A percentile compares a stretch with the other conserved stretches of the same genome.
phyloP scores from a whole-genome alignment of 2,888 invertebrate genomes.

The Colletes collaris region DNA sequence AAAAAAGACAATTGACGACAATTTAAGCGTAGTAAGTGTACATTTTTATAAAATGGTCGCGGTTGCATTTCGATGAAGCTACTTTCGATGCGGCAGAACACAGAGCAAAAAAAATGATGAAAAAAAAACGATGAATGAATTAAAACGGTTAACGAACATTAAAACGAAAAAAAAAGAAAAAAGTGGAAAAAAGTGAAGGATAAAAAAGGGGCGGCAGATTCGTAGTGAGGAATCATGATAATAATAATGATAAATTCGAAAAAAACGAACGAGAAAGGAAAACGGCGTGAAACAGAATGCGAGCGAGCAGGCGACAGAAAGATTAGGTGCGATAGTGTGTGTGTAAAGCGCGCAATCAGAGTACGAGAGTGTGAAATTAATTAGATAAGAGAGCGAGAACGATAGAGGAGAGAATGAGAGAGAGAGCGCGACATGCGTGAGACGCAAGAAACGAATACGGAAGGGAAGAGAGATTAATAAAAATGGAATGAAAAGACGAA shows the following conservation, averaged over 20 bases:
- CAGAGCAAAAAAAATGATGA: conserved; percentile 2
- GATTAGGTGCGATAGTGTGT: conserved; percentile 31
- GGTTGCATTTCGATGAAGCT: conserved; percentile 77
- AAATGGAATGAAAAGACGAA: conserved; percentile 63
- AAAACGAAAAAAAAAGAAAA: conserved; percentile 2
- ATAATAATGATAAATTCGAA: conserved; percentile 65
- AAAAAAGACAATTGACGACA: conserved; percentile 53
- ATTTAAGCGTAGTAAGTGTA: conserved; percentile 79
- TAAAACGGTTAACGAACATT: neutral
- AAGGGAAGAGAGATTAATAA: conserved; percentile 14
- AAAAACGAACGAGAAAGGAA: conserved; percentile 55
- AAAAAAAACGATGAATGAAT: conserved; percentile 7
- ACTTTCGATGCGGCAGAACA: conserved; percentile 71
- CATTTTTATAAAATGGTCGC: conserved; percentile 80
- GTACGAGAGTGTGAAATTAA: conserved; percentile 39
- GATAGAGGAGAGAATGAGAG: conserved; percentile 39
- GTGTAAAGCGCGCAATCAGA: conserved; percentile 43
- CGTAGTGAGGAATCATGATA: conserved; percentile 64
- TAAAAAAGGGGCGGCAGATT: conserved; percentile 61
- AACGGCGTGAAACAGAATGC: conserved; percentile 45
- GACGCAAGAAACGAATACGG: conserved; percentile 36
- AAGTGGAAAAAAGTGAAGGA: conserved; percentile 62
- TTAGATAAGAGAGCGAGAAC: conserved; percentile 40
- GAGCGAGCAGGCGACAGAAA: conserved; percentile 45
- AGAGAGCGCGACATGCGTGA: neutral